Percentiles rank a stretch among this genome's conserved stretches.
phyloP scores from a whole-genome alignment of 2,888 invertebrate species.

The Oscheius sp. region DNA sequence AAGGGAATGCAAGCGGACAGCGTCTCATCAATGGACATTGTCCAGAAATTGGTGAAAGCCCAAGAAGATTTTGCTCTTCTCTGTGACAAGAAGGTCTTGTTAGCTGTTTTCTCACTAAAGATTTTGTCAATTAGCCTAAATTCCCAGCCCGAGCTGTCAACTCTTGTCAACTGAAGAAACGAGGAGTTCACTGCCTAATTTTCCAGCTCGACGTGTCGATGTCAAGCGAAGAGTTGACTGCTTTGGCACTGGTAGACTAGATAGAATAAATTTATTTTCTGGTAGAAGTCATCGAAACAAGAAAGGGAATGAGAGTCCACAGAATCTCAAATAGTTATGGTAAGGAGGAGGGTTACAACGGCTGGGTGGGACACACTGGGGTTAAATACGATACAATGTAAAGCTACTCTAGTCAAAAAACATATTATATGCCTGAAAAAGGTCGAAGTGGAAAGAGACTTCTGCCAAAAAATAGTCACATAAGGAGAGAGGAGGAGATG shows the following conservation, averaged over 20 bases:
- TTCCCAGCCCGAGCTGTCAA: neutral
- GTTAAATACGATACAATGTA: neutral
- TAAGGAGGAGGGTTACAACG: neutral
- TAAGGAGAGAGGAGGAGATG: constrained; percentile 21
- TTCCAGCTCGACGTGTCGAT: neutral
- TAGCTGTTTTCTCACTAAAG: neutral
- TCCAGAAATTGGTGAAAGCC: no score
- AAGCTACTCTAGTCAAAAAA: constrained; percentile 7
- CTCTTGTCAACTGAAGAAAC: neutral
- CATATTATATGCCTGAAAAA: constrained; percentile 10
- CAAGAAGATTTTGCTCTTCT: neutral
- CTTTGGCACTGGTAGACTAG: neutral
- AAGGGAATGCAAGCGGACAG: no score
- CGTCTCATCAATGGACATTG: no score
- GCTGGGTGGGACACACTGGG: neutral
- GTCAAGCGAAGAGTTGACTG: neutral
- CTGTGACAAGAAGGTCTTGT: neutral
- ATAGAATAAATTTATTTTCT: constrained; percentile 3
- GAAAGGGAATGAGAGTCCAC: constrained; percentile 7
- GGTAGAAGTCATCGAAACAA: constrained; percentile 5
- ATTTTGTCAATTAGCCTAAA: neutral
- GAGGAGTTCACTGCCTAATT: neutral
- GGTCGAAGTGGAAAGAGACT: constrained; percentile 1
- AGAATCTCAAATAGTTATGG: constrained; percentile 20
- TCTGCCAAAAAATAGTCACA: neutral